Evolutionary conservation across 1,140 invertebrate species (phyloP), one percentile per base, ranked within the genome.

Genomic region (Saxidomus purpurata): DNA sequence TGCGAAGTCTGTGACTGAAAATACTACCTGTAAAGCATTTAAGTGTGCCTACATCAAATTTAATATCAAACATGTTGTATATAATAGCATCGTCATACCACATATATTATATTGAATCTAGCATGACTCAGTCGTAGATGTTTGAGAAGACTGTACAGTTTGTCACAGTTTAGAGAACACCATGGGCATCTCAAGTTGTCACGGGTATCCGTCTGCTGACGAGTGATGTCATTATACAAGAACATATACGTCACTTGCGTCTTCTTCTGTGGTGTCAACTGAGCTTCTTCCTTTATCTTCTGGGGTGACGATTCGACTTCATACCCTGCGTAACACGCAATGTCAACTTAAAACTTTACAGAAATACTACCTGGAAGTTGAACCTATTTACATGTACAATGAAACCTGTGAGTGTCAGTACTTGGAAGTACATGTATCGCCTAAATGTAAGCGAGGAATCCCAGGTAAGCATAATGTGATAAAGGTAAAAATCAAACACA

Each of bases 81-180:
- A n/a, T n/a, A n/a, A n/a, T n/a, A n/a, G n/a, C n/a, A n/a, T n/a
- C n/a, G n/a, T 19, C 97, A 97, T 95, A 98, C 98, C 95, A 98
- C 97, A 96, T 98, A 98, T 11, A 98, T 98, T 94, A 99, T 99
- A 89, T 98, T 98, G 95, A 99, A 99, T 93, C 99, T 96, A 2
- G 98, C 98, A 96, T 99, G 99, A 94, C 98, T 99, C 0, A 99
- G 96, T 95, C 99, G 98, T 36, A 99, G 96, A 96, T 99, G 99
- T 94, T 99, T 99, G 17, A 99, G 96, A 52, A 99, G 96, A 0
- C 98, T 98, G 95, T 99, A 99, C 0, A 99, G 96, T 76, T 97
- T 97, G 36, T 97, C 97, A 94, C 98, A 99, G 94, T 99, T 98
- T 11, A 99, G 96, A 0, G 97, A 98, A 94, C 99, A 99, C 98